These are phyloP conservation scores for Astreopora myriophthalma DNA, from an alignment of 64 coral and sea anemone genomes.

Conservation along the genomic window DNA sequence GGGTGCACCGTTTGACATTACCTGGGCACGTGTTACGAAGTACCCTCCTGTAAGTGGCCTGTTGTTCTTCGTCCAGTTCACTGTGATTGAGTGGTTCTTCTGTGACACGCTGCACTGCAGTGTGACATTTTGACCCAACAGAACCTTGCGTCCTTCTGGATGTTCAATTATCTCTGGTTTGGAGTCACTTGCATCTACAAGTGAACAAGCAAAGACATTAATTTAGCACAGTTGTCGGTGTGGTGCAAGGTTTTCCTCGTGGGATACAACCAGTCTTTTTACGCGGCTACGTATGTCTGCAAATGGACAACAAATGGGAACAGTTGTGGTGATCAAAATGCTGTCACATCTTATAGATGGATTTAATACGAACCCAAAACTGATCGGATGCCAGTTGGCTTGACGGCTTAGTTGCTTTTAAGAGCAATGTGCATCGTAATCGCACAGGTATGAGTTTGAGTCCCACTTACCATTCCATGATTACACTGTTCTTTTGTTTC, in stretches of 20 bases:
- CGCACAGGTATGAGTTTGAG: too few relatives aligned
- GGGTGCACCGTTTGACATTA: background rate
- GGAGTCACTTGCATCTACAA: slow-evolving; percentile 59
- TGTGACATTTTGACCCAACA: slow-evolving; percentile 70
- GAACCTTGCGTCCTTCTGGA: slow-evolving; percentile 22
- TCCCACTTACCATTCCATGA: too few relatives aligned
- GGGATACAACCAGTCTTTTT: too few relatives aligned
- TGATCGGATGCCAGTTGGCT: too few relatives aligned
- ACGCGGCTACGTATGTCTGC: too few relatives aligned
- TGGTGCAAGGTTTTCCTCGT: background rate
- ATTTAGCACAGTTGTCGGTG: background rate
- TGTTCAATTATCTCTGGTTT: slow-evolving; percentile 67
- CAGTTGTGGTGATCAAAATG: too few relatives aligned
- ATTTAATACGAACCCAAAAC: too few relatives aligned
- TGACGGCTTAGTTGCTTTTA: too few relatives aligned
- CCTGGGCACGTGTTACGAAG: slow-evolving; percentile 12
- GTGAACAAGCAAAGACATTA: background rate
- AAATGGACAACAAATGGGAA: too few relatives aligned
- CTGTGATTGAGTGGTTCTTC: slow-evolving; percentile 63
- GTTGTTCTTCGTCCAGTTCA: slow-evolving; percentile 29
- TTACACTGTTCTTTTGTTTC: too few relatives aligned
- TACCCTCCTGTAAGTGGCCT: background rate
- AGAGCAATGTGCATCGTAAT: too few relatives aligned
- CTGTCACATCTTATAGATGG: too few relatives aligned
- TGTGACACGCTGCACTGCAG: slow-evolving; percentile 57